Evolutionary conservation across 2,888 invertebrate species (phyloP), one percentile per base, ranked within the genome.

Genomic region (Empis livida): DNA sequence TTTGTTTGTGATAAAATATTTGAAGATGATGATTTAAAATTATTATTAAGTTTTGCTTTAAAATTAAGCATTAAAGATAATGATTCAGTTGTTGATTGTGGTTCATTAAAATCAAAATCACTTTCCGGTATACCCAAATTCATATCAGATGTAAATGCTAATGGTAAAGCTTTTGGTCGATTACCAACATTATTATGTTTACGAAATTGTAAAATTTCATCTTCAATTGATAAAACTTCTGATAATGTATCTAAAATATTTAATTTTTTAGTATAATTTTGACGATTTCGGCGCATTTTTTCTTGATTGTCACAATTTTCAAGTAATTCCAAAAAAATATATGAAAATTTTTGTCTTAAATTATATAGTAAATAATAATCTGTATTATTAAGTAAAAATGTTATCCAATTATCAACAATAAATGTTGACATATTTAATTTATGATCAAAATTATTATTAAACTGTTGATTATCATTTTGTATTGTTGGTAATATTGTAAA

Each of bases 331-430:
- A 55, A 42, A 37, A 56, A 62, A 5, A 53, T 52, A 40, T 48
- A 75, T 67, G 44, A 84, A 71, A 51, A 87, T 55, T 84, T 84
- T 63, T 84, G 83, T 5, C 87, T 67, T 30, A 87, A 67, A 57
- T 82, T 78, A 53, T 80, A 73, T 2, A 81, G 74, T 54, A 81
- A 61, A 42, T 78, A 73, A 0, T 80, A 82, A 43, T 80, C 78
- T 17, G 80, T 78, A 0, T 75, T 74, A 58, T 82, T 79, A 0
- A 80, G 73, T 38, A 75, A 74, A 60, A 86, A 84, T 2, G 77
- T 74, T 54, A 83, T 75, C 84, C 84, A 86, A 46, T 85, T 82
- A 59, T 86, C 86, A 0, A 87, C 65, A 45, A 78, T 76, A 23
- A 84, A 35, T 6, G 3, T n/a, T 14, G n/a, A 5, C 17, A 8